Evolutionary conservation across 2,113 vertebrate genomes (phyloP).

Genomic region (Serilophus lunatus): DNA sequence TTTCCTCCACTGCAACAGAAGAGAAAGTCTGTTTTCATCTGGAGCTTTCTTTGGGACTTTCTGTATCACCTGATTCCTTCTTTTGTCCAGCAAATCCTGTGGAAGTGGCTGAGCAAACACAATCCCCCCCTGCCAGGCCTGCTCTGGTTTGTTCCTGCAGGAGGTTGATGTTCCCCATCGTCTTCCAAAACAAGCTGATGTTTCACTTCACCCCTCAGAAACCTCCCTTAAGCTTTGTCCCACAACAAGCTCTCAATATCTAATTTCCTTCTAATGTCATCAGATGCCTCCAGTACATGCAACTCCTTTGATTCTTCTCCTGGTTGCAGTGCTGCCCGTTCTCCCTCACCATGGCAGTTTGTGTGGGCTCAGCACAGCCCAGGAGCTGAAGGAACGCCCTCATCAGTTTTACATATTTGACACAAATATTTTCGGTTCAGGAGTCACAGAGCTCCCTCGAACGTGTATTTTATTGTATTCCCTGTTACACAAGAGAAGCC

Average conservation of each 20-base stretch:
- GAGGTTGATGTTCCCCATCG: background rate
- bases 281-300: background rate
- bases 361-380: background rate
- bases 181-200: background rate
- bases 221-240: background rate
- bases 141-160: background rate
- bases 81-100: constrained; percentile 24
- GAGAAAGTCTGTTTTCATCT: background rate
- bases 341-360: background rate
- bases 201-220: background rate
- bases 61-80: constrained; percentile 8
- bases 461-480: constrained; percentile 14
- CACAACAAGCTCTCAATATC: background rate
- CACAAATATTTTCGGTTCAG: background rate
- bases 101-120: constrained; percentile 14
- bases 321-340: background rate
- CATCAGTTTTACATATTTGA: background rate
- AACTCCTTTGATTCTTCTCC: background rate
- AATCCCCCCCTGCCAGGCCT: constrained; percentile 9
- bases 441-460: background rate
- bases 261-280: background rate
- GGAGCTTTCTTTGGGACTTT: background rate
- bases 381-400: background rate
- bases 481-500: constrained; percentile 5
- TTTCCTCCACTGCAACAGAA: background rate